Evolutionary conservation across 2,797 vertebrate species (phyloP), one percentile per base, ranked within the genome.

Genomic region (Pampus argenteus): DNA sequence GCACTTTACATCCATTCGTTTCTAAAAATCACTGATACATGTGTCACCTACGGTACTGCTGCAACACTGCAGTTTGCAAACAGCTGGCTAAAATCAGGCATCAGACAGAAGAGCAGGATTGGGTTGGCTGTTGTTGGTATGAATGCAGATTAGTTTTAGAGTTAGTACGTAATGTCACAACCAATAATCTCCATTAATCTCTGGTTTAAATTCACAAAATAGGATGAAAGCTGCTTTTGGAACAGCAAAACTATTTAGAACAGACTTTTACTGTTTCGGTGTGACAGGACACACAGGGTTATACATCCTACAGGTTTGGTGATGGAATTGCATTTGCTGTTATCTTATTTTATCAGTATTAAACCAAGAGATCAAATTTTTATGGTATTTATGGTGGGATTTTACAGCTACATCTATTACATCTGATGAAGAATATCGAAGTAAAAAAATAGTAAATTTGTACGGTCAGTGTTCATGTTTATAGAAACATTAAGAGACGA

Each of bases 141-240:
- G 76, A 88, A 82, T 71, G 79, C 72, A 86, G 86, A 88, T 90
- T 87, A 89, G 74, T 78, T 0, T 69, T 70, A 59, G 69, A 76
- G 56, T 84, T 76, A 34, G 73, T 65, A 51, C 76, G 70, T 71
- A 76, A 78, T 81, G 80, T 84, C 66, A 45, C 68, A 81, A 76
- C 58, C 64, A 61, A 67, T 89, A 83, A 87, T 89, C 84, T 85
- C 65, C 65, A 66, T 70, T 83, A 88, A 88, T 88, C 83, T 85
- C 74, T 69, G 60, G 59, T 31, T 76, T 78, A 51, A 79, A 80
- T 73, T 78, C 49, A 74, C 44, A 62, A 70, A 82, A 66, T 34
- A 66, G 66, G 25, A 73, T 83, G 5, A 85, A 82, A 81, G 78
- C 71, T 63, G 74, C 69, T 74, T 84, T 81, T 63, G 48, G 51